Conservation (phyloP, 2,113 vertebrate genomes). For the Aphelocoma coerulescens region DNA sequence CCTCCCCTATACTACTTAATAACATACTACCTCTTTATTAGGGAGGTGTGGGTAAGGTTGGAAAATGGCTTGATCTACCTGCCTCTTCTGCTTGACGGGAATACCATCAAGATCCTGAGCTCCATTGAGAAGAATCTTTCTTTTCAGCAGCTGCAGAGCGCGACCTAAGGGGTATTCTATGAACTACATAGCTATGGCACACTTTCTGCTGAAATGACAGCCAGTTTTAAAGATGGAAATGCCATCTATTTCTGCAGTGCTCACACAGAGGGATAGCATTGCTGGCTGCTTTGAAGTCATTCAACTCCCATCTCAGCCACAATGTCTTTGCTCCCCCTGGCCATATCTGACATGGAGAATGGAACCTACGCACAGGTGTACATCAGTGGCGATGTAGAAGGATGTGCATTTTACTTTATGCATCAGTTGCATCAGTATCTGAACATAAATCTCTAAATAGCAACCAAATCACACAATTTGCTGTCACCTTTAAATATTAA, state of each 20-base stretch:
- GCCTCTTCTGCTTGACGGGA: background rate
- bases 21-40: background rate
- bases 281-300: background rate
- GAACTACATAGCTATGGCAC: background rate
- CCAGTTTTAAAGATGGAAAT: background rate
- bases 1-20: background rate
- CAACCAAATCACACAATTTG: background rate
- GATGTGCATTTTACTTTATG: background rate
- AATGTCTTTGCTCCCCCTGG: background rate
- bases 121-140: background rate
- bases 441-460: background rate
- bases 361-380: fast-evolving
- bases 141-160: background rate
- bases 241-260: background rate
- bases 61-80: background rate
- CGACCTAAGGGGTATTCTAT: background rate
- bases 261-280: background rate
- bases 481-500: background rate
- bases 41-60: background rate
- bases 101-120: background rate
- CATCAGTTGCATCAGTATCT: background rate
- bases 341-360: background rate
- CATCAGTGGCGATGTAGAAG: background rate
- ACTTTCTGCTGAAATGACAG: background rate
- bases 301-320: background rate